These are phyloP conservation scores for Alethe diademata DNA, from an alignment of 2,113 vertebrate genomes.

Conservation along the genomic window DNA sequence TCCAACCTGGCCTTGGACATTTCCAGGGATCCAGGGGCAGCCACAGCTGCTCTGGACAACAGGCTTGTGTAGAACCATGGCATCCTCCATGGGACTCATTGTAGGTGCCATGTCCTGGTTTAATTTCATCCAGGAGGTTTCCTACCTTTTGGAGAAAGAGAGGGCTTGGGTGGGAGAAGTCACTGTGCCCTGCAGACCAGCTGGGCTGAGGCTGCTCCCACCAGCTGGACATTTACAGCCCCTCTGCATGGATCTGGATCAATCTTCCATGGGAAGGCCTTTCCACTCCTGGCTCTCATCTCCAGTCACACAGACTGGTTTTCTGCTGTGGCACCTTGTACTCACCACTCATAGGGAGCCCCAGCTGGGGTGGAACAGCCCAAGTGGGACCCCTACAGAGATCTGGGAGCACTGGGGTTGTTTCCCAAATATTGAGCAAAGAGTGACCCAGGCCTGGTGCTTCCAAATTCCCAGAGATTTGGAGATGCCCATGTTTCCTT, in stretches of 20 bases:
- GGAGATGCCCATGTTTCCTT: not conserved
- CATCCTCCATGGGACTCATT: rapidly evolving
- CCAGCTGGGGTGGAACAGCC: not conserved
- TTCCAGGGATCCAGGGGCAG: not conserved
- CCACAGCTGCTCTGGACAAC: not conserved
- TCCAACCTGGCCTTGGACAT: not conserved
- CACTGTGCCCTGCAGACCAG: not conserved
- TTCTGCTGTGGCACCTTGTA: not conserved
- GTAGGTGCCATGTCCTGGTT: not conserved
- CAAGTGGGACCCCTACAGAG: not conserved
- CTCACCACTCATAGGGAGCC: not conserved
- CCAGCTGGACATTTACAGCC: not conserved
- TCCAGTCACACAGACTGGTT: not conserved
- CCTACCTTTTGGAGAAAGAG: not conserved
- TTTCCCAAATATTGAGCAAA: not conserved
- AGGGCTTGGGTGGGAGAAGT: not conserved
- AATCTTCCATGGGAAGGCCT: not conserved
- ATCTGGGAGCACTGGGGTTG: not conserved
- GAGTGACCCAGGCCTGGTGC: not conserved
- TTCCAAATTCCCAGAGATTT: not conserved
- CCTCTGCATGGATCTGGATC: not conserved
- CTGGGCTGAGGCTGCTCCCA: not conserved
- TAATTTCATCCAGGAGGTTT: not conserved
- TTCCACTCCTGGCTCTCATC: not conserved
- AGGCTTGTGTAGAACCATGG: not conserved